Base-by-base conservation (phyloP, 1,140 invertebrate genomes). In the Pachypsylla venusta region DNA sequence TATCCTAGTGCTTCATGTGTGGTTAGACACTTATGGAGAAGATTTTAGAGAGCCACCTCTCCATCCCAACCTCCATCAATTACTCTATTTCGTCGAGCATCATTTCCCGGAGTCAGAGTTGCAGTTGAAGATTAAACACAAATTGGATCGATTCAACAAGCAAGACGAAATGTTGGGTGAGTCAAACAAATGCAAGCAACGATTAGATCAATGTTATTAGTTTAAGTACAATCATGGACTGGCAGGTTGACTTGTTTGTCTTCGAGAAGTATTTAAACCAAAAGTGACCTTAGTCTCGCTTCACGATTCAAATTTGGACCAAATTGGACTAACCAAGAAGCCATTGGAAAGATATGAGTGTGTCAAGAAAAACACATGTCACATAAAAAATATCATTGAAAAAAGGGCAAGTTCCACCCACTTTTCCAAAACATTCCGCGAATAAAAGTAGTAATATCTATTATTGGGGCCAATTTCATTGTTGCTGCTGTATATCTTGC, bases 21-120 rank as follows among this genome's bases (percentile, higher is more conserved):
- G 95, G 95, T 72, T 98, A 64, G 94, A 98, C 71, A 87, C 87
- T 48, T 98, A 95, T 70, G 87, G 91, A 39, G 93, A 97, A 72
- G 95, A 99, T 73, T 98, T 97, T 79, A 82, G 84, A 54, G 85
- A 92, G 64, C 80, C 85, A n/a, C 89, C 91, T 39, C 78, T 81
- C 64, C 86, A 89, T 73, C 77, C 81, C n/a, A 80, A 83, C 63
- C 80, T 97, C 60, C 75, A 80, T 53, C 81, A 87, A 70, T 77
- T 97, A 56, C 78, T 93, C 59, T 79, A 83, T 56, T 94, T 96
- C 73, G 89, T 88, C 57, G 79, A 82, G 63, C 81, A 85, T 61
- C 80, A 84, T 64, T 73, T 93, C 59, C 83, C 89, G 40, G 81
- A 83, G 62, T 83, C 88, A 58, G 83, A 89, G 70, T 75, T 90